phyloP scores from a whole-genome alignment of 2,797 vertebrate species.

The Thalassophryne amazonica region DNA sequence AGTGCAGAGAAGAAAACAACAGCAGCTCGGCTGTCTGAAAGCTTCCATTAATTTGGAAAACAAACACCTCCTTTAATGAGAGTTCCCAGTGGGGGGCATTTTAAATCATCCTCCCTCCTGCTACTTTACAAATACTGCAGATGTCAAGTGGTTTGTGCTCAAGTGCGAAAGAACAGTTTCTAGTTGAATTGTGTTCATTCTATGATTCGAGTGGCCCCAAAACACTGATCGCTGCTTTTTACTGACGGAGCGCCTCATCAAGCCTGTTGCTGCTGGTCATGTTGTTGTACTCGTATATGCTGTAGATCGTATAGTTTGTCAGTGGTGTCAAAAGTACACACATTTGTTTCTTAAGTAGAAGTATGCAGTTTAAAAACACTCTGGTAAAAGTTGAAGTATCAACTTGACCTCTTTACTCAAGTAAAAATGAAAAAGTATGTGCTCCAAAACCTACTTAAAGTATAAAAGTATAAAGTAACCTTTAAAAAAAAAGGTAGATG shows the following conservation, averaged over 20 bases:
- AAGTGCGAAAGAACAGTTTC: slow-evolving; percentile 25
- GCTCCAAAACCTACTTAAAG: too few species aligned
- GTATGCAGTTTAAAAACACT: too few species aligned
- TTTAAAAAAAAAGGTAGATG: too few species aligned
- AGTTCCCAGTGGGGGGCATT: slow-evolving; percentile 18
- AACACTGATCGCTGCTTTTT: not conserved
- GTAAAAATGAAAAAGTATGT: too few species aligned
- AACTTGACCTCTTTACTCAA: too few species aligned
- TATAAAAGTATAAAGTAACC: too few species aligned
- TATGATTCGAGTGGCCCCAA: slow-evolving; percentile 8
- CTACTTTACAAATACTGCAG: slow-evolving; percentile 13
- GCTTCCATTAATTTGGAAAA: slow-evolving; percentile 49
- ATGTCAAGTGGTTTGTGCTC: slow-evolving; percentile 30
- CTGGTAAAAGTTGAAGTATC: too few species aligned
- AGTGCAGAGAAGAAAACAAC: slow-evolving; percentile 29
- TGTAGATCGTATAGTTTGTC: too few species aligned
- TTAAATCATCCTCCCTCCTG: slow-evolving; percentile 35
- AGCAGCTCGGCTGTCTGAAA: slow-evolving; percentile 21
- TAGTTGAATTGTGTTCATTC: slow-evolving; percentile 1
- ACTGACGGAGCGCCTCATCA: not conserved
- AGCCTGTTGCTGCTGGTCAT: too few species aligned
- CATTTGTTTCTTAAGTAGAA: too few species aligned
- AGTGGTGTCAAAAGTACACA: too few species aligned
- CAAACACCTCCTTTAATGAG: slow-evolving; percentile 50
- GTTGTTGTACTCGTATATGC: too few species aligned